phyloP scores from a whole-genome alignment of 2,113 vertebrate genomes.

The Corapipo altera region DNA sequence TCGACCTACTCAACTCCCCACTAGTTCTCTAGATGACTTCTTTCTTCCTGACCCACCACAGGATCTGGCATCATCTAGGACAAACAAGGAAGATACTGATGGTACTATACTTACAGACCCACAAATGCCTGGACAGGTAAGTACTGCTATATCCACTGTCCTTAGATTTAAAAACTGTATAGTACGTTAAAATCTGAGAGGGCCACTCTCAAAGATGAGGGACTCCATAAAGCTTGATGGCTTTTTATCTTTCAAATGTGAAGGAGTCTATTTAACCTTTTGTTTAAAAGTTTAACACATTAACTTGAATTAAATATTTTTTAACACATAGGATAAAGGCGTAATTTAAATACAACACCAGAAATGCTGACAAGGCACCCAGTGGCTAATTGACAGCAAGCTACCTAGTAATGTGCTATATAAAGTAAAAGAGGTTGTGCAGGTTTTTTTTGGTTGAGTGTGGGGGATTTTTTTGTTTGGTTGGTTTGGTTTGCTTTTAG shows the following conservation, averaged over 20 bases:
- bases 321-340: background rate
- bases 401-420: background rate
- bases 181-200: background rate
- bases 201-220: background rate
- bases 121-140: conserved; percentile 83
- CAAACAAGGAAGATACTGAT: conserved; percentile 58
- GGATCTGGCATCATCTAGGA: conserved; percentile 30
- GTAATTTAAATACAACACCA: background rate
- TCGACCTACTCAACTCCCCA: conserved; percentile 74
- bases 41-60: conserved; percentile 67
- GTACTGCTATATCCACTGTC: background rate
- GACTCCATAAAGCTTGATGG: background rate
- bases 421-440: background rate
- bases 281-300: background rate
- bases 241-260: background rate
- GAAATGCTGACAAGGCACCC: background rate
- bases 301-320: background rate
- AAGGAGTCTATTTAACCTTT: background rate
- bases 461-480: background rate
- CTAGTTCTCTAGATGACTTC: conserved; percentile 74
- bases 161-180: background rate
- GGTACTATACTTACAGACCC: conserved; percentile 59
- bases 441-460: too few relatives aligned
- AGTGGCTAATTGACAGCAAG: background rate
- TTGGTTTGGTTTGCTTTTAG: too few relatives aligned